These are phyloP conservation scores for Esox lucius DNA, from an alignment of 2,797 vertebrate species.

Conservation along the genomic window DNA sequence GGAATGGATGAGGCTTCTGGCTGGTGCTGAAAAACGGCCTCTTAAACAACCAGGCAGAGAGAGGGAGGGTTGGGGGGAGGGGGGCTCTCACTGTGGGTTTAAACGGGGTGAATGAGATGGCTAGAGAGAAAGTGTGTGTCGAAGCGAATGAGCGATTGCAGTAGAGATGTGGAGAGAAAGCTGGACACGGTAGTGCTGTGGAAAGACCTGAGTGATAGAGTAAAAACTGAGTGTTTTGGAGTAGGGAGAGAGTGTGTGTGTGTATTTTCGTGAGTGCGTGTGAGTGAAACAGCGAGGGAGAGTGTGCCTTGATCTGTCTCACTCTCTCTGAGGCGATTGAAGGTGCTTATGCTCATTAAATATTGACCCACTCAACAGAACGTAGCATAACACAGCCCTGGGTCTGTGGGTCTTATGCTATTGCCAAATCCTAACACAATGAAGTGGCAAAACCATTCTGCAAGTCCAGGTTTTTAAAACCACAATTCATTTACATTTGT, in stretches of 20 bases:
- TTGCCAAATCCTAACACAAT: slow-evolving; percentile 26
- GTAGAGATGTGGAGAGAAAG: background rate
- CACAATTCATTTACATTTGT: background rate
- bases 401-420: background rate
- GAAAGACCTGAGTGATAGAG: background rate
- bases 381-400: background rate
- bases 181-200: background rate
- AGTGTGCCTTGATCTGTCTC: slow-evolving; percentile 25
- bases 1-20: slow-evolving; percentile 10
- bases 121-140: background rate
- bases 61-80: background rate
- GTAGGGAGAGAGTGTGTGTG: background rate
- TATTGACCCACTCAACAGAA: slow-evolving; percentile 62
- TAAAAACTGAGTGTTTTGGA: background rate
- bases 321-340: slow-evolving; percentile 9
- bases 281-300: background rate
- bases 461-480: slow-evolving; percentile 5
- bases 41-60: slow-evolving; percentile 5
- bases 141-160: background rate
- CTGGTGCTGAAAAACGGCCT: slow-evolving; percentile 2
- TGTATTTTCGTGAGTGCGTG: slow-evolving; percentile 3
- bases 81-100: background rate
- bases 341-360: slow-evolving; percentile 64
- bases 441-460: slow-evolving; percentile 16
- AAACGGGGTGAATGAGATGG: background rate